A percentile compares a stretch with the other conserved stretches of the same genome.
Conservation (phyloP, 2,113 vertebrate species). For the Esox niger region DNA sequence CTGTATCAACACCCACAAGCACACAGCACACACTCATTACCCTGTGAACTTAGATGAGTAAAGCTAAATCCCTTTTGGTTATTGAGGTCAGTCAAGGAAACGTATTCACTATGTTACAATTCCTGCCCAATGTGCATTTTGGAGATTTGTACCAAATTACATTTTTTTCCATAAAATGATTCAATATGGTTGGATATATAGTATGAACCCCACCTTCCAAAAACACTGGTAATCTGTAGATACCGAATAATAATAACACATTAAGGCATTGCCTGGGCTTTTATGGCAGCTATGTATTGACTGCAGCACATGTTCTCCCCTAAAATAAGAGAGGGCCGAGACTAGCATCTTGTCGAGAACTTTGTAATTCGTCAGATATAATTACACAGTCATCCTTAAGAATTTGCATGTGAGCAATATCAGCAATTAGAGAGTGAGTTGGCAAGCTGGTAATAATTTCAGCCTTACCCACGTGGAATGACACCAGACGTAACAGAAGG, state of each 20-base stretch:
- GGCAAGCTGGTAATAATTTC: neutral
- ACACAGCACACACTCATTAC: neutral
- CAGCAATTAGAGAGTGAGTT: conserved; percentile 55
- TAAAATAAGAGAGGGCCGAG: neutral
- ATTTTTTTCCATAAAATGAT: no score
- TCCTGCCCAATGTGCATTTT: no score
- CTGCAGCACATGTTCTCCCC: neutral
- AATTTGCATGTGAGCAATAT: conserved; percentile 57
- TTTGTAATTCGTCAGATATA: conserved; percentile 41
- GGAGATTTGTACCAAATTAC: no score
- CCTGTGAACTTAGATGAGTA: neutral
- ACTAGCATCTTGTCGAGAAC: conserved; percentile 12
- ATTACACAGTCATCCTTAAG: conserved; percentile 42
- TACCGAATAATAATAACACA: no score
- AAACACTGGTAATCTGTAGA: no score
- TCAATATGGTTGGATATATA: no score
- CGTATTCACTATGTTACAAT: no score
- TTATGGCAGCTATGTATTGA: neutral
- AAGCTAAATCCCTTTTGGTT: no score
- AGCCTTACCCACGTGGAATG: conserved; percentile 10
- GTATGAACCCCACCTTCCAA: no score
- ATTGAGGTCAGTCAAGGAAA: no score
- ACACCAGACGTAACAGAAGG: neutral
- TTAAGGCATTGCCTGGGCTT: no score
- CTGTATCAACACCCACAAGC: neutral